A percentile compares a stretch with the other conserved stretches of the same genome.
phyloP scores from a whole-genome alignment of 2,797 vertebrate species.

The Varecia variegata region DNA sequence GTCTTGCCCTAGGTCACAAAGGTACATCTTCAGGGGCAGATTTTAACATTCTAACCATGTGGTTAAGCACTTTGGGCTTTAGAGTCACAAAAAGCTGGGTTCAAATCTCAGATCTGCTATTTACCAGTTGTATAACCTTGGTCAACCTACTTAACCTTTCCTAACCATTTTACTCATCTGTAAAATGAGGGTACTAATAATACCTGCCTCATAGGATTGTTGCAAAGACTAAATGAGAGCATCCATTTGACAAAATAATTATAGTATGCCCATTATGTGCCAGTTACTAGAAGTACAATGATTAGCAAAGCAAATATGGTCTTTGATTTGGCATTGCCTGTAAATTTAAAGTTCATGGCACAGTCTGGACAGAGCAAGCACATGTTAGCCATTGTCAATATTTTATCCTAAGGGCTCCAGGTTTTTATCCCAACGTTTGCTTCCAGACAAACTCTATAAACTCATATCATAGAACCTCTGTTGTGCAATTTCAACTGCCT shows the following conservation, averaged over 20 bases:
- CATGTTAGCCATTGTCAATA: not conserved
- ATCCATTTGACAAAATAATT: not conserved
- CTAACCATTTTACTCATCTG: not conserved
- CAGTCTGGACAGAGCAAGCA: not conserved
- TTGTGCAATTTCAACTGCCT: not conserved
- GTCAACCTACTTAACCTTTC: not conserved
- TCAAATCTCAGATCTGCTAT: not conserved
- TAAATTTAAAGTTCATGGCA: not conserved
- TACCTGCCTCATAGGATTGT: not conserved
- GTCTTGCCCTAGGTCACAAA: not conserved
- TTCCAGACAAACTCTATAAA: not conserved
- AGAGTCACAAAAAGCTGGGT: not conserved
- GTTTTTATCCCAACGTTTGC: not conserved
- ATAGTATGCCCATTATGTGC: not conserved
- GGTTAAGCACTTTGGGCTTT: not conserved
- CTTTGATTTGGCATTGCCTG: not conserved
- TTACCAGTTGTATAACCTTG: not conserved
- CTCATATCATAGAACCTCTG: not conserved
- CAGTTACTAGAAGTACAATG: not conserved
- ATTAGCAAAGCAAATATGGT: not conserved
- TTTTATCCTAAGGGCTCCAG: not conserved
- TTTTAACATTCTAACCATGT: conserved; percentile 13
- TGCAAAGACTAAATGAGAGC: not conserved
- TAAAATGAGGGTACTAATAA: not conserved
- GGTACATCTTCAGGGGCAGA: not conserved